A percentile compares a stretch with the other conserved stretches of the same genome.
Evolutionary conservation across 2,888 invertebrate species (phyloP).

Genomic region (Frankliniella fusca): DNA sequence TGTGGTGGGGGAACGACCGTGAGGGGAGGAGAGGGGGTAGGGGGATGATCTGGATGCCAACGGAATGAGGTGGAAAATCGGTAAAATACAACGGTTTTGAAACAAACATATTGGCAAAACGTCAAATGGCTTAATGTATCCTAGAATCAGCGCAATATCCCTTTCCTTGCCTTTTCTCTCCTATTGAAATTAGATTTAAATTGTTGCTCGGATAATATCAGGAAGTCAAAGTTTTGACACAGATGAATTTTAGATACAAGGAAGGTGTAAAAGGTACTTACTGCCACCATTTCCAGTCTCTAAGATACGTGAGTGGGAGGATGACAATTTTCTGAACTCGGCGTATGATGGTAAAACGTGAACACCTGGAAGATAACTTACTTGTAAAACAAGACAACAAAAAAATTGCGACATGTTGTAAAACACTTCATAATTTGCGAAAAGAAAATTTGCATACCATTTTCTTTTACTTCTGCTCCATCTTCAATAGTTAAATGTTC

Average conservation of each 20-base stretch:
- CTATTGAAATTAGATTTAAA: too few species aligned
- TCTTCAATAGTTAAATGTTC: slow-evolving; percentile 43
- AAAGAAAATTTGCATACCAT: slow-evolving; percentile 36
- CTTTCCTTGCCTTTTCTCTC: too few species aligned
- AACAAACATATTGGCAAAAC: too few species aligned
- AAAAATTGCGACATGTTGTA: neutral
- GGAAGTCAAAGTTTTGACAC: too few species aligned
- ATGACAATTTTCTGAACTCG: slow-evolving; percentile 35
- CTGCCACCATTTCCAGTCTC: slow-evolving; percentile 33
- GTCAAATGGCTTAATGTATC: too few species aligned
- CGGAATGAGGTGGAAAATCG: too few species aligned
- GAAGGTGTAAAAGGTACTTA: slow-evolving; percentile 27
- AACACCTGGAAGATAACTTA: neutral
- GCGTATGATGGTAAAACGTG: slow-evolving; percentile 33
- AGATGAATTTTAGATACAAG: too few species aligned
- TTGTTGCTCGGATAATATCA: too few species aligned
- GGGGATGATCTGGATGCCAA: neutral
- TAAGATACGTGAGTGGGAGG: slow-evolving; percentile 37
- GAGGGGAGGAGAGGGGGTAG: neutral
- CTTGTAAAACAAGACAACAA: neutral
- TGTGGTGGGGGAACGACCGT: neutral
- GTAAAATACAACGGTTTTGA: too few species aligned
- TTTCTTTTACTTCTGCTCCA: slow-evolving; percentile 41
- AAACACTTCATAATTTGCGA: neutral
- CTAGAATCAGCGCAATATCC: too few species aligned